These are phyloP conservation scores for Megaustenia siamemsis DNA, from an alignment of 2,888 invertebrate species.

Conservation along the genomic window DNA sequence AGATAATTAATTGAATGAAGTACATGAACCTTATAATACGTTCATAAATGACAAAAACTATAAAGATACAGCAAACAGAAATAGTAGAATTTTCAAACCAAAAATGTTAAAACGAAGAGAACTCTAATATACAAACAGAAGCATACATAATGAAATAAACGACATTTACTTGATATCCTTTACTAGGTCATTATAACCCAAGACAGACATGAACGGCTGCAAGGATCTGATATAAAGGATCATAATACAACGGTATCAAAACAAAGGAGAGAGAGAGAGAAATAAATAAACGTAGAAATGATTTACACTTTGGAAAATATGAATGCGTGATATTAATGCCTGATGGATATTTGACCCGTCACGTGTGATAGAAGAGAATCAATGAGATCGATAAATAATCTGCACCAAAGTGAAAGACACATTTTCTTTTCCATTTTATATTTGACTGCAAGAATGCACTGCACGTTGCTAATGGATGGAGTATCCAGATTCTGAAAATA, in stretches of 20 bases:
- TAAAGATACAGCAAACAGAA: too few relatives aligned
- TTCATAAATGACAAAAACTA: too few relatives aligned
- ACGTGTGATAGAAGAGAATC: background rate
- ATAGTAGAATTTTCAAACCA: too few relatives aligned
- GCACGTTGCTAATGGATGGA: background rate
- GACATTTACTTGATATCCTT: too few relatives aligned
- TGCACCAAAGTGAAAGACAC: background rate
- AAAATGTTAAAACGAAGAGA: too few relatives aligned
- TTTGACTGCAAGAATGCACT: background rate
- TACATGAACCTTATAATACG: too few relatives aligned
- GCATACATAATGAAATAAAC: too few relatives aligned
- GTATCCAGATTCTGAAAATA: background rate
- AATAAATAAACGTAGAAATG: background rate
- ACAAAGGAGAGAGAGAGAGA: background rate
- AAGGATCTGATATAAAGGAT: background rate
- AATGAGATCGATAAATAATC: conserved; percentile 18
- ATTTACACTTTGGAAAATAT: background rate
- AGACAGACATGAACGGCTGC: too few relatives aligned
- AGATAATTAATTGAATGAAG: too few relatives aligned
- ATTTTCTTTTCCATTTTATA: background rate
- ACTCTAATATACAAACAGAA: too few relatives aligned
- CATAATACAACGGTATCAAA: background rate
- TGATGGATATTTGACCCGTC: background rate
- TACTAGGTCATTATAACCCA: too few relatives aligned
- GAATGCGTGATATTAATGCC: background rate